phyloP scores from a whole-genome alignment of 2,888 invertebrate species.

The Antheraea yamamai region DNA sequence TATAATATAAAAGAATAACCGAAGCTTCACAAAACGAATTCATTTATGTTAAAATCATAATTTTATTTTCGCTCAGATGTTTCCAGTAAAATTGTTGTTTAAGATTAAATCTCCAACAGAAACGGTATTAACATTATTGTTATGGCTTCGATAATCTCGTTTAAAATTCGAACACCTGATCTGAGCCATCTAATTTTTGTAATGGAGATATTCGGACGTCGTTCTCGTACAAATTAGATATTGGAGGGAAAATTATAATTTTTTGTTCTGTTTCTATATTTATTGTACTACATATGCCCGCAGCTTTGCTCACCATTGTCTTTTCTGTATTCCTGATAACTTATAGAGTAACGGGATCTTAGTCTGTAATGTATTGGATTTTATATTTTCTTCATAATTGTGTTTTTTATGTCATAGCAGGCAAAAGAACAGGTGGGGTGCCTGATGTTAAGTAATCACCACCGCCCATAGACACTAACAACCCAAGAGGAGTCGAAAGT shows the following conservation, averaged over 20 bases:
- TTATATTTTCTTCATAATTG: too few species aligned
- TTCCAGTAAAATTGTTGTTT: background rate
- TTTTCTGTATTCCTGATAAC: too few species aligned
- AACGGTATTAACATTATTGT: constrained; percentile 11
- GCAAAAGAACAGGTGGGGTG: too few species aligned
- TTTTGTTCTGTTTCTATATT: background rate
- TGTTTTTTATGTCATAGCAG: too few species aligned
- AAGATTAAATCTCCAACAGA: constrained; percentile 8
- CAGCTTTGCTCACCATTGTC: too few species aligned
- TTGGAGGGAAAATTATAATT: background rate
- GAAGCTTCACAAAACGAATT: background rate
- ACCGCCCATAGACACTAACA: too few species aligned
- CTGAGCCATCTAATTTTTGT: constrained; percentile 19
- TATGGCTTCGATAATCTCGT: constrained; percentile 20
- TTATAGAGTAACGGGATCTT: too few species aligned
- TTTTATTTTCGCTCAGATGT: background rate
- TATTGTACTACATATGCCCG: background rate
- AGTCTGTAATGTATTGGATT: too few species aligned
- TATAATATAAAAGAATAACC: too few species aligned
- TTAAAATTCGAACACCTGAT: constrained; percentile 23
- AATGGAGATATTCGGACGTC: constrained; percentile 17
- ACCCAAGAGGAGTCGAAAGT: too few species aligned
- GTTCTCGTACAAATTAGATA: constrained; percentile 11
- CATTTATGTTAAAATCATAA: background rate
- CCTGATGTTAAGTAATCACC: too few species aligned